Base-by-base conservation (phyloP, 2,113 vertebrate species). In the Lanius collurio region DNA sequence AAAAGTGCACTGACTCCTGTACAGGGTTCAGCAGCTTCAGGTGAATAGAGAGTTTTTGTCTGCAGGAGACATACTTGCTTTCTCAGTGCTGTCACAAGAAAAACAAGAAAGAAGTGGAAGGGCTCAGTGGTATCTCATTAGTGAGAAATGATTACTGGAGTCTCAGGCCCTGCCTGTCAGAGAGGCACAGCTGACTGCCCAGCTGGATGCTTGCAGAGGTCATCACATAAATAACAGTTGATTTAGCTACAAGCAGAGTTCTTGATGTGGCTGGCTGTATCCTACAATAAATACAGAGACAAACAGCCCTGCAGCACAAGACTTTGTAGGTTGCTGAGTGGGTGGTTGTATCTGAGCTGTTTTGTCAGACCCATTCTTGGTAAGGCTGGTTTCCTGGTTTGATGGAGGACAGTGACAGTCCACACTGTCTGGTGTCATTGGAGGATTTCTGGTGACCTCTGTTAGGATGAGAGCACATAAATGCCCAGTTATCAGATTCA, bases 181-280 rank as follows among this genome's bases (percentile, higher is more conserved):
- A 62, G 67, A 50, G 17, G 50, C 6, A 3, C 28, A 83, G 68
- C 83, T 57, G 41, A 39, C 17, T 77, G 67, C 67, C 2, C 10
- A 42, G 70, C 6, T 89, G 53, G 82, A 24, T 83, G 55, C 65
- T 74, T 80, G 46, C 84, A 69, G 87, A 73, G 57, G 27, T 89
- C 41, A 22, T 60, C 68, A 69, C 4, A 1, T 68, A 75, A 82
- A 64, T 60, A 78, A 6, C 37, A 69, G 70, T 23, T 69, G 53
- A 57, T 91, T 76, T 78, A 84, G 81, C 81, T 91, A 27, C 68
- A 94, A 82, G 39, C 30, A 11, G 11, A 49, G 31, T 37, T 82
- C 65, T 83, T 44, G 33, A 7, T 28, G n/a, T 92, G 42, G 28
- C 35, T 70, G 42, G 19, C 42, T 68, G 31, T 74, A 30, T 60